Conservation (phyloP, 2,797 vertebrate species). For the Antrozous pallidus region DNA sequence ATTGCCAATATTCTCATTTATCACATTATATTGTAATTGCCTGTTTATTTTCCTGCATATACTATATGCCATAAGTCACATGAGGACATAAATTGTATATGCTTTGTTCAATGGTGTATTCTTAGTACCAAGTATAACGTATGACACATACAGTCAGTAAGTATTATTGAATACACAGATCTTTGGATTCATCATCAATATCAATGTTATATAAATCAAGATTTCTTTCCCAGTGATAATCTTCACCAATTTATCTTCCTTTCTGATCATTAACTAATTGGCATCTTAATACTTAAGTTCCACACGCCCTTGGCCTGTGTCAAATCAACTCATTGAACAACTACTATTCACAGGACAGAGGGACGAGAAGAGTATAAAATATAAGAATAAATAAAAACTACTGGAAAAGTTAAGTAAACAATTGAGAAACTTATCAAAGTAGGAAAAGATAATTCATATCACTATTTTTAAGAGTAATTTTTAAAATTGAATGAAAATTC, state of each 20-base stretch:
- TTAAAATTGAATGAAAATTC: constrained; percentile 14
- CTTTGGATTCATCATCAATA: background rate
- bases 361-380: background rate
- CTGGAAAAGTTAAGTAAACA: background rate
- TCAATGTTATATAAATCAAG: background rate
- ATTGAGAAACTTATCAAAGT: constrained; percentile 8
- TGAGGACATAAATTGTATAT: background rate
- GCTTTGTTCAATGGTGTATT: background rate
- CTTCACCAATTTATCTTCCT: background rate
- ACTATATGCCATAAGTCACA: background rate
- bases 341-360: background rate
- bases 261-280: background rate
- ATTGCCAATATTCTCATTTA: constrained; percentile 13
- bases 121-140: background rate
- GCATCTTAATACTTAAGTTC: background rate
- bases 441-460: background rate
- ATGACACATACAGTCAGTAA: background rate
- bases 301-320: background rate
- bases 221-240: background rate
- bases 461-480: background rate
- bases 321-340: background rate
- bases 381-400: constrained; percentile 10
- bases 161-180: background rate
- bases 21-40: background rate
- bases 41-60: background rate